Evolutionary conservation across 1,140 invertebrate species (phyloP), one percentile per base, ranked within the genome.

Genomic region (Bombus haemorrhoidalis): DNA sequence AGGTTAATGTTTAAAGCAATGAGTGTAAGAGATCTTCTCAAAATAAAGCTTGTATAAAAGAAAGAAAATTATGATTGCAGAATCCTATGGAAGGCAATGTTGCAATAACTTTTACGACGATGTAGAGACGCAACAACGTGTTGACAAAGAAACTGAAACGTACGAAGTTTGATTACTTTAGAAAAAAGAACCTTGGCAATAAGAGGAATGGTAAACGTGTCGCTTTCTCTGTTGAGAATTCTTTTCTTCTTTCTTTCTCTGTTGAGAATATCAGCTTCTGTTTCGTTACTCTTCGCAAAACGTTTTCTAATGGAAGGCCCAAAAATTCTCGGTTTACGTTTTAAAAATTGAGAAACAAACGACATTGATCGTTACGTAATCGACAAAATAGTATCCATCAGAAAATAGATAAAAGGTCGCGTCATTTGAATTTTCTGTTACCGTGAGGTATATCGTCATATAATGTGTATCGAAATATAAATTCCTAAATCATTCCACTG

Each of bases 121-220:
- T 28, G 10, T 4, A 32, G 37, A 32, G 8, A 79, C 64, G 66
- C n/a, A 57, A 59, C 41, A 47, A 34, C 47, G 25, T 22, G 6
- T 79, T 43, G 39, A 84, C 75, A 79, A 79, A 84, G 76, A 47
- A 83, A 83, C 37, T 8, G 72, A 47, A 28, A 66, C 68, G 22
- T 39, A 62, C 28, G 47, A 22, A 59, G 25, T 0, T 28, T 32
- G 15, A n/a, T 8, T 12, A 39, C 6, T 22, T 43, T 71, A 22
- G 32, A 79, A 59, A 62, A 71, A 66, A n/a, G 59, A 62, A 71
- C 37, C 22, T 77, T 83, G 34, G 5, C 25, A 41, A 34, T 28
- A 47, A n/a, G 34, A 34, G 34, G 34, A 53, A 37, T 3, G 18
- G 18, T 28, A 53, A 57, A 41, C 18, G 2, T 12, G 9, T 32